Evolutionary conservation across 1,140 invertebrate genomes (phyloP).

Genomic region (Drosophila pachea): DNA sequence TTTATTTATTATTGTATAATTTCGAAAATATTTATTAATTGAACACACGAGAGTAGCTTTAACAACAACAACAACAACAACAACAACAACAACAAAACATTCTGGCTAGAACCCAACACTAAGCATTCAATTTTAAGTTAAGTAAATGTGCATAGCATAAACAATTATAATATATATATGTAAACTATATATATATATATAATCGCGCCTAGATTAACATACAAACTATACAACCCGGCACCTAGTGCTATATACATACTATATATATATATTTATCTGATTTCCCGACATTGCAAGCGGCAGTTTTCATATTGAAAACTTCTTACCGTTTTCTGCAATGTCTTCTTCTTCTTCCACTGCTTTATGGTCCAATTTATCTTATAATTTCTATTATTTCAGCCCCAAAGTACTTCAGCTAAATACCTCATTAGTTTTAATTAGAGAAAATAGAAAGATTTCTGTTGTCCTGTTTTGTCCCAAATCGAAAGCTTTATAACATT

Average conservation of each 20-base stretch:
- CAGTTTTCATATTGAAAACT: slow-evolving; percentile 75
- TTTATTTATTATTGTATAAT: slow-evolving; percentile 52
- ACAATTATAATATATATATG: slow-evolving; percentile 56
- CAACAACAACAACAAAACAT: slow-evolving; percentile 36
- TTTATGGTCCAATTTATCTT: no score
- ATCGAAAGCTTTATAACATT: slow-evolving; percentile 50
- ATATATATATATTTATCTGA: slow-evolving; percentile 1
- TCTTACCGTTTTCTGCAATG: slow-evolving; percentile 49
- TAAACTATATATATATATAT: slow-evolving; percentile 62
- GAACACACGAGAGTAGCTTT: slow-evolving; percentile 60
- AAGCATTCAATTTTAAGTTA: slow-evolving; percentile 70
- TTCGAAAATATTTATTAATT: slow-evolving; percentile 47
- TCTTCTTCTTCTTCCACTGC: slow-evolving; percentile 14
- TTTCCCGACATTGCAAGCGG: slow-evolving; percentile 39
- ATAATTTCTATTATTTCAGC: slow-evolving; percentile 49
- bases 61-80: slow-evolving; percentile 46
- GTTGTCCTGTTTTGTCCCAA: slow-evolving; percentile 19
- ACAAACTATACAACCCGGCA: slow-evolving; percentile 32
- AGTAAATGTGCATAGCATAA: slow-evolving; percentile 5
- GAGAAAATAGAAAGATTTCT: slow-evolving; percentile 30
- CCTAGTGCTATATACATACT: slow-evolving; percentile 44
- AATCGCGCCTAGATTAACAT: slow-evolving; percentile 25
- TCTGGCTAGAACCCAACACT: slow-evolving; percentile 54
- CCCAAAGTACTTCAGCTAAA: slow-evolving; percentile 65
- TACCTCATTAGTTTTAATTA: slow-evolving; percentile 77